phyloP scores from a whole-genome alignment of 2,888 invertebrate species.

The Oxytorus armatus region DNA sequence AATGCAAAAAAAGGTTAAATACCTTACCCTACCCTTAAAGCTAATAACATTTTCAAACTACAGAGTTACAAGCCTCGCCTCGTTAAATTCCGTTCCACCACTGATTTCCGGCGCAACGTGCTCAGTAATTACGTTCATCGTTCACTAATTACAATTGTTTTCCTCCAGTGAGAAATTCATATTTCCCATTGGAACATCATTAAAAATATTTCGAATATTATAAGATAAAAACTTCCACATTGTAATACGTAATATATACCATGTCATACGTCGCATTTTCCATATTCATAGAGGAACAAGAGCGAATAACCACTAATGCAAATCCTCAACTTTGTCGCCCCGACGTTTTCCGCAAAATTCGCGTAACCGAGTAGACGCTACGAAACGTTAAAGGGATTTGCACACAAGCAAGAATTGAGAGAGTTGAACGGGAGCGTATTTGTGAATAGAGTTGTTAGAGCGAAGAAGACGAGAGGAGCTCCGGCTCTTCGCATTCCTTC shows the following conservation, averaged over 20 bases:
- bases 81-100: not conserved
- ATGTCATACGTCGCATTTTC: too few relatives aligned
- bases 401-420: conserved; percentile 5
- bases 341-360: not conserved
- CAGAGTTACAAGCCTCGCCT: not conserved
- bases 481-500: not conserved
- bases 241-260: not conserved
- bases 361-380: not conserved
- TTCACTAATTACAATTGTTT: not conserved
- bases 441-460: conserved; percentile 46
- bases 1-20: too few relatives aligned
- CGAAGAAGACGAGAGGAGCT: not conserved
- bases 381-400: conserved; percentile 6
- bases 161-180: not conserved
- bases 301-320: not conserved
- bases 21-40: conserved; percentile 12
- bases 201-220: too few relatives aligned
- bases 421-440: not conserved
- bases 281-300: not conserved
- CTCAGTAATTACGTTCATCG: conserved; percentile 24
- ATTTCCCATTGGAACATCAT: not conserved
- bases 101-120: not conserved
- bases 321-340: conserved; percentile 10
- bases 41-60: conserved; percentile 18
- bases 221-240: too few relatives aligned